Base-by-base conservation (phyloP, 1,140 invertebrate genomes). In the Temnothorax longispinosus region DNA sequence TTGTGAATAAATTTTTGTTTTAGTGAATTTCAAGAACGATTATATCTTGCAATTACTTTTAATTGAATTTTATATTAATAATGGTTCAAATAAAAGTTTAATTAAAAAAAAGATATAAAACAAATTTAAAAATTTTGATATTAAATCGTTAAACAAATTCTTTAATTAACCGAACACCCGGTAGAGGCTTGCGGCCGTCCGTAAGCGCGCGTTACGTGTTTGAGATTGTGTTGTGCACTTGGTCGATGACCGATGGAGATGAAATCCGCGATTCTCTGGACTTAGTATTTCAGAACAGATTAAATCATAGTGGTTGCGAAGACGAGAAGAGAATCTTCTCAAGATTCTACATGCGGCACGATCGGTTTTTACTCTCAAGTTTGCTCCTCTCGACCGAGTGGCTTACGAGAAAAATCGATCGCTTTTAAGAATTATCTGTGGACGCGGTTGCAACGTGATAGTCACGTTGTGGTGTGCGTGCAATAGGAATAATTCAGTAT, bases 341-440 rank as follows among this genome's bases (percentile, higher is more conserved):
- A 4, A 47, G n/a, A 69, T 64, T 64, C 13, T 21, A n/a, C 27
- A 52, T 74, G 60, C 41, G 32, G 50, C 5, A 15, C 87, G 44
- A 85, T 85, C 35, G 41, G 32, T 78, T 77, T 86, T 78, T 89
- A 41, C 41, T 74, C 58, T 76, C 71, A 6, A 67, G 60, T 72
- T 81, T 75, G 72, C 60, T 27, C 4, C 15, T 71, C 15, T 18
- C 47, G 75, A 56, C 2, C 85, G 50, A 44, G 69, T 35, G 11
- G 52, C 15, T 27, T 10, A n/a, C 6, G 47, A 67, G 69, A 91
- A 91, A 91, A 91, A 91, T 87, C 44, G 11, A 10, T 15, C 38
- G 50, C 64, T 84, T 91, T 89, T 91, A 91, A 91, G 87, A 91
- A 91, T 91, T 62, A 91, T 91, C 90, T 86, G 90, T 91, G 81